Evolutionary conservation across 2,888 invertebrate species (phyloP), one percentile per base, ranked within the genome.

Genomic region (Drosophila suboccidentalis): DNA sequence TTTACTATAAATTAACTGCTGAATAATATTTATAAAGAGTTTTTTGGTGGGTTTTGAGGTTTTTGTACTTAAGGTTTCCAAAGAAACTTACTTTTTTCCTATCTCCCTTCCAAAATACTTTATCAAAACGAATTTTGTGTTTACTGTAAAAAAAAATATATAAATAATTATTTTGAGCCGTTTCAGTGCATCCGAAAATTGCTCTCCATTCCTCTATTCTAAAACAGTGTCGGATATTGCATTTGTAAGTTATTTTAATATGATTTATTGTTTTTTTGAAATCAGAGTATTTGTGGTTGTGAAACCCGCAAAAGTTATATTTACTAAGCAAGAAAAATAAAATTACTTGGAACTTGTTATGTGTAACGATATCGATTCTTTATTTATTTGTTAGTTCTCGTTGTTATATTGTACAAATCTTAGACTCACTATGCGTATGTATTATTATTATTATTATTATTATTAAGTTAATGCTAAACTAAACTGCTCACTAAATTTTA

Each of bases 361-460:
- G 2, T 66, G 13, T 54, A 75, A 63, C 54, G 53, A 51, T 78
- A 59, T 76, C 44, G 69, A 61, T 73, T 78, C 60, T 77, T 77
- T 77, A 77, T 79, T 77, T 66, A 62, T 79, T 77, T 80, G 88
- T 83, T 87, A 85, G 82, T 86, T 79, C 55, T 79, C 60, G 51
- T 71, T 58, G 65, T 73, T 82, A 64, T 86, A 83, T 83, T 77
- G 69, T 83, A 88, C 88, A 83, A 76, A 83, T 70, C 89, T 83
- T 83, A 83, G 34, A 54, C 86, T 71, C 65, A 64, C 70, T 75
- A 80, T 50, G 53, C 68, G 76, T 29, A 29, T 29, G 39, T 82
- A 85, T 73, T 69, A 70, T 55, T 44, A 26, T 26, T 26, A 26
- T 26, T 26, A 26, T 26, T 26, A 26, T 26, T 26, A 26, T 6